These are phyloP conservation scores for Sialia sialis DNA, from an alignment of 2,113 vertebrate genomes.

Conservation along the genomic window DNA sequence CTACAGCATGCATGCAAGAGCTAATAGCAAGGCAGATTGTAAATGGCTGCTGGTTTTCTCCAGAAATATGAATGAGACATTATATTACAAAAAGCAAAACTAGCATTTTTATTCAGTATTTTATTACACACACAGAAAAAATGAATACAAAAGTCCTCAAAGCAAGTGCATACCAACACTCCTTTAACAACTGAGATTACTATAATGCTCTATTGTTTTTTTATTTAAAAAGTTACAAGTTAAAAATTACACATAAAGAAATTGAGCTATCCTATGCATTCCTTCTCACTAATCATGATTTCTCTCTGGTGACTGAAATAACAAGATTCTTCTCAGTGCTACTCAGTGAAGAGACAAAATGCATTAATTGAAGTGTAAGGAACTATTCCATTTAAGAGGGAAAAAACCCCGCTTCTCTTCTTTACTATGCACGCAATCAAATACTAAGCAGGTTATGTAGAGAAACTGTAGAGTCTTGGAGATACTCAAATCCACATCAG, in stretches of 20 bases:
- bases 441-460: background rate
- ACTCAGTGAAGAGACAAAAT: background rate
- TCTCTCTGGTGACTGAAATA: background rate
- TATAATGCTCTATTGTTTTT: background rate
- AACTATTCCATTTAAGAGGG: background rate
- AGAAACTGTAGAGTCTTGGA: background rate
- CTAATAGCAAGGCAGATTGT: background rate
- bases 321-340: background rate
- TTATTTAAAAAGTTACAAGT: background rate
- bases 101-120: background rate
- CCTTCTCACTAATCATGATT: background rate
- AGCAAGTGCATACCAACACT: background rate
- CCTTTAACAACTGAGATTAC: background rate
- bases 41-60: background rate
- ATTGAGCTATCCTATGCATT: background rate
- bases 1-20: background rate
- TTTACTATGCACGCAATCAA: background rate
- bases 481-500: rapidly evolving
- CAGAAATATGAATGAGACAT: background rate
- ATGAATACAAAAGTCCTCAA: background rate
- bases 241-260: background rate
- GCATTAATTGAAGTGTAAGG: background rate
- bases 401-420: background rate
- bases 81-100: background rate
- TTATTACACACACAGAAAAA: background rate